Evolutionary conservation across 2,797 vertebrate species (phyloP).

Genomic region (Pseudochaenichthys georgianus): DNA sequence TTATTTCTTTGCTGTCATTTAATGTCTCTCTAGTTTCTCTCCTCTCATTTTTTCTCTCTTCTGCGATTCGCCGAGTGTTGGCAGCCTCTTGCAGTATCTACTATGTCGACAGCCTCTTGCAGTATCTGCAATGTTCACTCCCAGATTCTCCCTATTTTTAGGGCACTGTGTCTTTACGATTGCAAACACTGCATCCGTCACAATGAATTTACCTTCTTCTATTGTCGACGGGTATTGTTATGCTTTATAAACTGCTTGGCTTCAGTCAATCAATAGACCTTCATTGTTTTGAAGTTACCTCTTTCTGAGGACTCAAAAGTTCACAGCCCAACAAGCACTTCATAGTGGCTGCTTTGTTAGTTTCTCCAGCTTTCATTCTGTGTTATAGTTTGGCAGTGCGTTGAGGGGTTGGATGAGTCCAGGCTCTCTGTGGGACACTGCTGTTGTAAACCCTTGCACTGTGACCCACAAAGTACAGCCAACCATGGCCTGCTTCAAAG

Average conservation of each 20-base stretch:
- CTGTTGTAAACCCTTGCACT: conserved; percentile 64
- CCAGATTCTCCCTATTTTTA: background rate
- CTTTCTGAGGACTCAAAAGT: background rate
- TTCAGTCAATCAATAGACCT: background rate
- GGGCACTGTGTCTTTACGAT: background rate
- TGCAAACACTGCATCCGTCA: background rate
- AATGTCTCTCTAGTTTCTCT: too few relatives aligned
- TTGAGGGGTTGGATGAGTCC: conserved; percentile 35
- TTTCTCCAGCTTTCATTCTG: conserved; percentile 21
- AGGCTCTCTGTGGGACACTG: conserved; percentile 52
- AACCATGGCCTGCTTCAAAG: conserved; percentile 65
- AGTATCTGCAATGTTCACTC: too few relatives aligned
- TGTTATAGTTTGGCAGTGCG: conserved; percentile 26
- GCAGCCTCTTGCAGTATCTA: too few relatives aligned
- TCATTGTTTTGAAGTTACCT: background rate
- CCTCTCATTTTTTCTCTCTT: too few relatives aligned
- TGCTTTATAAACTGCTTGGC: background rate
- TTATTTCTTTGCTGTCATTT: too few relatives aligned
- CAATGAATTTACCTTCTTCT: background rate
- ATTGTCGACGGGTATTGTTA: background rate
- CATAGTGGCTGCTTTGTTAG: conserved; percentile 19
- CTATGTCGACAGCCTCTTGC: too few relatives aligned
- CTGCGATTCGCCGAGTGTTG: too few relatives aligned
- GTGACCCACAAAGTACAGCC: conserved; percentile 62
- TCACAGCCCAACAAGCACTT: background rate